Evolutionary conservation across 2,888 invertebrate genomes (phyloP).

Genomic region (Steinernema scapterisci): DNA sequence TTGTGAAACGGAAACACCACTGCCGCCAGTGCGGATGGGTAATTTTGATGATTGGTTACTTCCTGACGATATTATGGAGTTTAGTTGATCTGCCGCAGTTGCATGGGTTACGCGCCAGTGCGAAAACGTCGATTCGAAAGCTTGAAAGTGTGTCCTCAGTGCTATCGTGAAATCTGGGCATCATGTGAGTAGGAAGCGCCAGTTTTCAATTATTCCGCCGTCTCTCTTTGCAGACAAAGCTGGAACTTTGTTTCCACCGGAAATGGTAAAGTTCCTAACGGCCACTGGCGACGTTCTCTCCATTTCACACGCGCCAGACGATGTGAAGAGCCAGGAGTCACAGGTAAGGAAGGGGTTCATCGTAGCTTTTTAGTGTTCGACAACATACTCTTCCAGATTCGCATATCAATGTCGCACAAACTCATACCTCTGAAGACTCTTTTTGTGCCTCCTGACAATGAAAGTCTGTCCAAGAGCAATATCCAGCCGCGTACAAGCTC

Average conservation of each 20-base stretch:
- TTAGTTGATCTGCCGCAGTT: constrained; percentile 59
- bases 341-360: not conserved
- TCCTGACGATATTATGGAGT: constrained; percentile 26
- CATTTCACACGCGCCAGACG: not conserved
- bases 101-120: constrained; percentile 61
- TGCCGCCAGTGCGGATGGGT: constrained; percentile 83
- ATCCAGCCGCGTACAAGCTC: constrained; percentile 43
- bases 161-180: constrained; percentile 49
- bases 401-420: constrained; percentile 41
- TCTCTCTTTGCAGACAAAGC: constrained; percentile 43
- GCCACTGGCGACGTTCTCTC: not conserved
- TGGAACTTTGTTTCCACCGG: constrained; percentile 51
- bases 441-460: constrained; percentile 52
- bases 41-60: constrained; percentile 69
- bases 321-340: not conserved
- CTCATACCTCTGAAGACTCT: constrained; percentile 40
- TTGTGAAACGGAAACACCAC: constrained; percentile 80
- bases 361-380: not conserved
- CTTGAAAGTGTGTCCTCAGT: constrained; percentile 60
- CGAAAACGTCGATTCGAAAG: constrained; percentile 48
- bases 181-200: constrained; percentile 46
- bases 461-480: constrained; percentile 40
- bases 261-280: constrained; percentile 34
- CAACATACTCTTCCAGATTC: constrained; percentile 31
- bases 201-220: too few species aligned